Percentiles rank a stretch among this genome's conserved stretches.
Evolutionary conservation across 53 echinoderm and acorn worm genomes (phyloP).

Genomic region (Paracentrotus lividus): DNA sequence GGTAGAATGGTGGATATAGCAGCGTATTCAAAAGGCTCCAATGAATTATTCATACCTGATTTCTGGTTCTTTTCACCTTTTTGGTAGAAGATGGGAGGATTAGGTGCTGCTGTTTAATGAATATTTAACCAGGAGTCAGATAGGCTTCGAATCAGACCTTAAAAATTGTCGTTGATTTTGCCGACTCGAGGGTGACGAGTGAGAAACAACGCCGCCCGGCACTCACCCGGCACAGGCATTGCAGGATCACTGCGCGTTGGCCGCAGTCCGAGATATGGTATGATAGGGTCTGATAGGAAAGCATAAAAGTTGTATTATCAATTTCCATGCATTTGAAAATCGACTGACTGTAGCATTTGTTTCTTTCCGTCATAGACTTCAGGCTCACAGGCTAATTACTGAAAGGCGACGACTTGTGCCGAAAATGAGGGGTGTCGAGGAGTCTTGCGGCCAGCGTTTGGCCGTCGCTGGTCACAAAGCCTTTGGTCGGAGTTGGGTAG

Average conservation of each 20-base stretch:
- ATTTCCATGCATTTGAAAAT: constrained; percentile 20
- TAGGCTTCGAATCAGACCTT: constrained; percentile 32
- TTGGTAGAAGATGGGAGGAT: constrained; percentile 17
- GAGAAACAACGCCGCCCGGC: background rate
- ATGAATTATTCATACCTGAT: constrained; percentile 45
- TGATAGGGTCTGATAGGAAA: constrained; percentile 17
- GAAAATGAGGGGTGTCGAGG: background rate
- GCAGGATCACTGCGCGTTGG: background rate
- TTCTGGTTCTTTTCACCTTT: constrained; percentile 5
- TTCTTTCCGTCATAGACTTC: background rate
- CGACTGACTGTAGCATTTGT: constrained; percentile 15
- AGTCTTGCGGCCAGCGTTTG: background rate
- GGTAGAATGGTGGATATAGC: background rate
- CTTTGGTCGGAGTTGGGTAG: background rate
- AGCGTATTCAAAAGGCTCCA: background rate
- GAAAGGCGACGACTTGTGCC: constrained; percentile 35
- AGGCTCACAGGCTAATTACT: constrained; percentile 29
- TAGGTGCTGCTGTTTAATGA: constrained; percentile 50
- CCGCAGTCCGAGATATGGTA: background rate
- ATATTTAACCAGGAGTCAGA: constrained; percentile 10
- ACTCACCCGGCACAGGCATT: background rate
- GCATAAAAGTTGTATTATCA: background rate
- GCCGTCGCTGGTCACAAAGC: background rate
- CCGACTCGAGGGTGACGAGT: constrained; percentile 29
- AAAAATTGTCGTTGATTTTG: background rate